Evolutionary conservation across 2,113 vertebrate genomes (phyloP).

Genomic region (Cebidichthys violaceus): DNA sequence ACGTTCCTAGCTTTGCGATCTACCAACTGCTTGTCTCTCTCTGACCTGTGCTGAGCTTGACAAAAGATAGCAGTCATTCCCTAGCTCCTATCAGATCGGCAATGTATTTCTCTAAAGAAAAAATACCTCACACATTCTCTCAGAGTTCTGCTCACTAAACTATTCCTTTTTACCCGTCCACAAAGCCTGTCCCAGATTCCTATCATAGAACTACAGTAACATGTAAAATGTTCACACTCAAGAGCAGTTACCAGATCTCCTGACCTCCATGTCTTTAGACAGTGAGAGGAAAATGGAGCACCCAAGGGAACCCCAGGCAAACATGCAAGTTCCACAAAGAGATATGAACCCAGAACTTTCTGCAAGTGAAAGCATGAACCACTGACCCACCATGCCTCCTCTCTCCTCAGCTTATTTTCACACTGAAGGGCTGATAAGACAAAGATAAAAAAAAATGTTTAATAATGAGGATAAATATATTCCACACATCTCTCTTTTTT

Average conservation of each 20-base stretch:
- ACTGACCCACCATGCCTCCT: not conserved
- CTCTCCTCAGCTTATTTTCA: not conserved
- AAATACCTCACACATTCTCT: not conserved
- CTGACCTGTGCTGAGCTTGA: slow-evolving; percentile 8
- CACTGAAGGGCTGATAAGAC: not conserved
- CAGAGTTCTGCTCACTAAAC: not conserved
- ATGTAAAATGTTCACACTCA: not conserved
- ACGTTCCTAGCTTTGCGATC: not conserved
- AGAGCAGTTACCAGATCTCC: not conserved
- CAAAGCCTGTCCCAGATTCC: not conserved
- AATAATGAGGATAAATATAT: slow-evolving; percentile 13
- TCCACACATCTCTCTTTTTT: not conserved
- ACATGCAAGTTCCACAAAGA: not conserved
- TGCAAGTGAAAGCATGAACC: not conserved
- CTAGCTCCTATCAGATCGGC: not conserved
- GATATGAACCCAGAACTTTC: not conserved
- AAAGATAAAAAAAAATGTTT: not conserved
- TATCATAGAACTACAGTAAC: not conserved
- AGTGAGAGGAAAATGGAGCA: not conserved
- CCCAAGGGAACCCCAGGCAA: not conserved
- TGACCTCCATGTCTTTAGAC: not conserved
- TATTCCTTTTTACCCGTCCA: not conserved
- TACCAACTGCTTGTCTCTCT: not conserved
- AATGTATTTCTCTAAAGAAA: not conserved
- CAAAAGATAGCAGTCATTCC: not conserved